These are phyloP conservation scores for Eospalax fontanierii DNA, from an alignment of 2,797 vertebrate genomes.

Conservation along the genomic window DNA sequence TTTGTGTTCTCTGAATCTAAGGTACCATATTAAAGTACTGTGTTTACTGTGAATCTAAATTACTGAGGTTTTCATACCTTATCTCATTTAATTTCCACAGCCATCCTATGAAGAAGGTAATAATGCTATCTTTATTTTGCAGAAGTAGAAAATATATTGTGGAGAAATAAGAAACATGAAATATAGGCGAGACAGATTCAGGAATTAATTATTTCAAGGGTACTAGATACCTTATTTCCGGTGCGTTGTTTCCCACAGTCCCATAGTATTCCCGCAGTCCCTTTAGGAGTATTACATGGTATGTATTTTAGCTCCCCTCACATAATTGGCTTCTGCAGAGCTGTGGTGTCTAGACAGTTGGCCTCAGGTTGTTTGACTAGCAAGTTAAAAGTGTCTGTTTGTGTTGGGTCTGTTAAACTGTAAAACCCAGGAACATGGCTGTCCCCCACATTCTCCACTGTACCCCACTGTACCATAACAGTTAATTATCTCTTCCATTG, in stretches of 20 bases:
- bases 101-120: neutral
- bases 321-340: neutral
- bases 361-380: neutral
- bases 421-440: neutral
- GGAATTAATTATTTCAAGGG: neutral
- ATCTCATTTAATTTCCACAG: neutral
- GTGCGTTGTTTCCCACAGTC: neutral
- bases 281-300: no score
- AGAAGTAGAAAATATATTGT: neutral
- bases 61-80: neutral
- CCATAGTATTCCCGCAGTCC: neutral
- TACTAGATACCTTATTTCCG: no score
- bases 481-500: neutral
- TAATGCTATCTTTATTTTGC: neutral
- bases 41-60: conserved; percentile 20
- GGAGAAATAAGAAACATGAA: conserved; percentile 24
- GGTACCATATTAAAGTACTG: neutral
- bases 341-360: neutral
- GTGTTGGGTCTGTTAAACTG: neutral
- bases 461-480: no score
- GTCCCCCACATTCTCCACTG: rapidly evolving
- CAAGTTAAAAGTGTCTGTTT: no score
- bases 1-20: conserved; percentile 7
- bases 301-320: neutral
- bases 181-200: no score